These are phyloP conservation scores for Trichonephila clavipes DNA, from an alignment of 1,140 invertebrate species.

Conservation along the genomic window DNA sequence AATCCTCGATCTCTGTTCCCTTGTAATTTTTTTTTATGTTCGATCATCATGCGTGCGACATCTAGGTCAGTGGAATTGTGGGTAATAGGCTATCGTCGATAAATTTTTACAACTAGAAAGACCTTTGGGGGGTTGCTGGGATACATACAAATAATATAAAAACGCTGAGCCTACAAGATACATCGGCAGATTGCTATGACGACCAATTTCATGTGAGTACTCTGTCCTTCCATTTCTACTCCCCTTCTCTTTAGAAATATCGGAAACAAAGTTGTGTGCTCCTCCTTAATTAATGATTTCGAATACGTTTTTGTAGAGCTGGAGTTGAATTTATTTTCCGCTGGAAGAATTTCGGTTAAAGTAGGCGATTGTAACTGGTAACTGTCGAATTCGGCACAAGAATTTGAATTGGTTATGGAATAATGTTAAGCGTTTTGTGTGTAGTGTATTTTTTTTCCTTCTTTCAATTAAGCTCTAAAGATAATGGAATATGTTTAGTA, in stretches of 20 bases:
- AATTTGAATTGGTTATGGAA: no score
- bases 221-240: no score
- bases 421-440: no score
- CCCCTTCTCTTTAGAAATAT: neutral
- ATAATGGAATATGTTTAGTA: no score
- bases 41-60: neutral
- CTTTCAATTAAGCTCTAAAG: no score
- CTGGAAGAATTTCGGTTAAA: neutral
- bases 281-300: constrained; percentile 4
- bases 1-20: neutral
- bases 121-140: neutral
- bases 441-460: no score
- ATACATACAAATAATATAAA: neutral
- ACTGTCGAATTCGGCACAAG: no score
- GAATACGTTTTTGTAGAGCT: neutral
- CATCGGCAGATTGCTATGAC: neutral
- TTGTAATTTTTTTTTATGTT: neutral
- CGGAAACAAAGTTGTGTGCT: neutral
- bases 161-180: neutral
- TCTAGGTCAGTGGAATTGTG: constrained; percentile 1
- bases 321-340: constrained; percentile 15
- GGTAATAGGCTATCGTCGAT: constrained; percentile 12
- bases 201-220: neutral
- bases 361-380: no score
- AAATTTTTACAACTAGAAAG: neutral